These are phyloP conservation scores for Drosophila triauraria DNA, from an alignment of 1,140 invertebrate species.

Conservation along the genomic window DNA sequence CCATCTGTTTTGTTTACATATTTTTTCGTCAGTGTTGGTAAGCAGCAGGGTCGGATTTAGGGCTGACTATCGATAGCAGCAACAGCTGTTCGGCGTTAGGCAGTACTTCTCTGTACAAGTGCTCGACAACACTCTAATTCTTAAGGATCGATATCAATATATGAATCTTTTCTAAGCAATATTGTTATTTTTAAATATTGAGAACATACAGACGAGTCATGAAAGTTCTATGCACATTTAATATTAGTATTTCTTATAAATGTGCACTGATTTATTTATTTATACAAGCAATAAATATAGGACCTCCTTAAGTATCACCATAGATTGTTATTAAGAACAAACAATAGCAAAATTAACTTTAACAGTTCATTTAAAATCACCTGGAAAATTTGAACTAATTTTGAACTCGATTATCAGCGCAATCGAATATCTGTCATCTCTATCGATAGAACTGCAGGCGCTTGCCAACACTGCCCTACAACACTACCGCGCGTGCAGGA, in stretches of 20 bases:
- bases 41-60: slow-evolving; percentile 10
- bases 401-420: background rate
- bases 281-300: no score
- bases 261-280: no score
- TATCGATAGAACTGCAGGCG: background rate
- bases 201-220: no score
- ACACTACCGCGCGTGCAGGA: slow-evolving; percentile 64
- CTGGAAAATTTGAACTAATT: background rate
- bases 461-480: slow-evolving; percentile 17
- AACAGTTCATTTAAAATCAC: no score
- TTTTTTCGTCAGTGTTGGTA: slow-evolving; percentile 59
- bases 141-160: background rate
- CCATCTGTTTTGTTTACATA: slow-evolving; percentile 61
- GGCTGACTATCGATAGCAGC: slow-evolving; percentile 18
- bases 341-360: background rate
- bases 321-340: no score
- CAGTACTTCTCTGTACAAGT: slow-evolving; percentile 4
- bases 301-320: background rate
- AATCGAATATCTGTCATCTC: slow-evolving; percentile 8
- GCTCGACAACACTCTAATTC: background rate
- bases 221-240: no score
- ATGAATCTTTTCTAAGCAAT: no score
- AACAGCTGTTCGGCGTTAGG: slow-evolving; percentile 38
- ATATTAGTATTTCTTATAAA: background rate
- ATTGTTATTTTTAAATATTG: no score